Conservation (phyloP, 2,797 vertebrate genomes). For the Pelodytes ibericus region DNA sequence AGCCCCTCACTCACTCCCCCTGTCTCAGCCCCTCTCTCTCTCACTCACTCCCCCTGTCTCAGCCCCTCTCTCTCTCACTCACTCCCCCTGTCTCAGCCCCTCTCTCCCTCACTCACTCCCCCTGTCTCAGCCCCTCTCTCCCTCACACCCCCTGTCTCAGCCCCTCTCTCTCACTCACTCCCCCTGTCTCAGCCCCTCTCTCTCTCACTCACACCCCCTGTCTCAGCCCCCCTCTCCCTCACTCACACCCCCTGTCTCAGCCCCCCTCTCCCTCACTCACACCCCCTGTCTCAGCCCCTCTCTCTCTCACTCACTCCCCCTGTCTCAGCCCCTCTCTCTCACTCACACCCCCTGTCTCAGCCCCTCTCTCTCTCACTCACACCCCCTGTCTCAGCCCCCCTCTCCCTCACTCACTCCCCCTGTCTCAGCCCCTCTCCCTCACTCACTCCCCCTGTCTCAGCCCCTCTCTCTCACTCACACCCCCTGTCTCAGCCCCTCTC, state of each 20-base stretch:
- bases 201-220: not conserved
- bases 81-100: not conserved
- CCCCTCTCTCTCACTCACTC: not conserved
- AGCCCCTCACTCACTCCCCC: not conserved
- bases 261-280: no score
- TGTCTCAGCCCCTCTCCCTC: not conserved
- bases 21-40: not conserved
- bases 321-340: not conserved
- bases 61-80: not conserved
- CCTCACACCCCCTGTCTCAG: not conserved
- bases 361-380: not conserved
- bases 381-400: not conserved
- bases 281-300: not conserved
- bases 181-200: not conserved
- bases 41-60: not conserved
- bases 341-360: not conserved
- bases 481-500: not conserved
- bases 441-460: not conserved
- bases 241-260: not conserved
- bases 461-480: no score
- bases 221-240: not conserved
- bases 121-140: not conserved
- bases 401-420: not conserved
- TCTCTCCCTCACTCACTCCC: not conserved
- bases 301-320: not conserved